Conservation (phyloP, 2,113 vertebrate species). For the Toxotes chatareus region DNA sequence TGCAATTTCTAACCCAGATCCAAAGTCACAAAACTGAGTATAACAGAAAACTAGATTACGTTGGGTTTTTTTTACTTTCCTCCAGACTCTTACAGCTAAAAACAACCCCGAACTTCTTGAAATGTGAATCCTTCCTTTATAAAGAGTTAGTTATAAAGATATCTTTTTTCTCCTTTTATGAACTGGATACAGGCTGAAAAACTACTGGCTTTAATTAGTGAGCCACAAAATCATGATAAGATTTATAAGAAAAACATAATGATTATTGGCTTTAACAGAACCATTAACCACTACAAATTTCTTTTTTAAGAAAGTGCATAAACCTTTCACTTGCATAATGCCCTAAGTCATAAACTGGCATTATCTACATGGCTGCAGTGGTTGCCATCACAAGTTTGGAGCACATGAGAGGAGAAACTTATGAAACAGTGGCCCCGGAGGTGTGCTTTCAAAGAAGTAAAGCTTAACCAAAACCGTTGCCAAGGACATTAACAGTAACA, state of each 20-base stretch:
- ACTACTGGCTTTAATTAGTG: background rate
- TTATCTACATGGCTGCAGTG: slow-evolving; percentile 15
- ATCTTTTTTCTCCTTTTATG: background rate
- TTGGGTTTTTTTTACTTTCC: too few relatives aligned
- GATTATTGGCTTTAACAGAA: background rate
- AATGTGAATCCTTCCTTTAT: background rate
- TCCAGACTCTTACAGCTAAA: background rate
- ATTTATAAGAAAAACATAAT: background rate
- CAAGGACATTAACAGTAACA: slow-evolving; percentile 34
- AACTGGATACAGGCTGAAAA: background rate
- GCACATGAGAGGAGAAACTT: slow-evolving; percentile 48
- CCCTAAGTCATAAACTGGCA: background rate
- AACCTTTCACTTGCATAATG: slow-evolving; percentile 3
- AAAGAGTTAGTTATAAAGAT: background rate
- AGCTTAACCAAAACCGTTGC: slow-evolving; percentile 3
- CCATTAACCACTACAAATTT: background rate
- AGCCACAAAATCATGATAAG: background rate
- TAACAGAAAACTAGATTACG: background rate
- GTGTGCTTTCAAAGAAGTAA: slow-evolving; percentile 8
- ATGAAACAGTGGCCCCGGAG: slow-evolving; percentile 36
- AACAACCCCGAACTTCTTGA: background rate
- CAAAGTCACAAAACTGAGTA: background rate
- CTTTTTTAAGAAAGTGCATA: background rate
- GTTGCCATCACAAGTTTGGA: slow-evolving; percentile 62
- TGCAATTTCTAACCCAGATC: background rate